Evolutionary conservation across 2,113 vertebrate genomes (phyloP), one percentile per base, ranked within the genome.

Genomic region (Lepus timidus): DNA sequence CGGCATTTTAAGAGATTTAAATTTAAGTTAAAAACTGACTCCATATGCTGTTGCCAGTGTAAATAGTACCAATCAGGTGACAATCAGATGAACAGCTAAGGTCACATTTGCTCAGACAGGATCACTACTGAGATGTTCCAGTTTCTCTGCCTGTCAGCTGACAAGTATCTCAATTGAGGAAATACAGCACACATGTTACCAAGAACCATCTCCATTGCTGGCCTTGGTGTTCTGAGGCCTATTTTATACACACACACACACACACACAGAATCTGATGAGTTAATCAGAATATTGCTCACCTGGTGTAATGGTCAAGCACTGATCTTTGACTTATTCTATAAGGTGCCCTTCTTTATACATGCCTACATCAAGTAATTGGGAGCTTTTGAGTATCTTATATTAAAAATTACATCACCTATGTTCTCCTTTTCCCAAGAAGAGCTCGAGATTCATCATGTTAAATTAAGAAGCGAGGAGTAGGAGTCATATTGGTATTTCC

Each of bases 71-170:
- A 70, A 5, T 27, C 82, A 95, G 67, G 70, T 61, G 91, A 94
- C 83, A 83, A 25, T 94, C 87, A 44, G 84, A 82, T 86, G 88
- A 87, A 68, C 74, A 85, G 89, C 78, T 39, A 68, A 85, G 58
- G 94, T 89, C 92, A 75, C 92, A 89, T 90, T n/a, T 62, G 27
- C 80, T 86, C 70, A 79, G 79, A 33, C 65, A 70, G 52, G 31
- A 79, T 74, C 79, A 29, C 85, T 68, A 6, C 67, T 4, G 86
- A 90, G 85, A 88, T 92, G 85, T 70, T 91, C 74, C 49, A 89
- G 85, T 90, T 87, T 73, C 23, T 81, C 67, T 85, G 73, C 73
- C 95, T 97, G 93, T 85, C 91, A 90, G 78, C 82, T 88, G 68
- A 68, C 85, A 85, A 61, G 62, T 11, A 1, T 74, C 93, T 90